Conservation (phyloP, 2,113 vertebrate genomes). For the Pipra filicauda region DNA sequence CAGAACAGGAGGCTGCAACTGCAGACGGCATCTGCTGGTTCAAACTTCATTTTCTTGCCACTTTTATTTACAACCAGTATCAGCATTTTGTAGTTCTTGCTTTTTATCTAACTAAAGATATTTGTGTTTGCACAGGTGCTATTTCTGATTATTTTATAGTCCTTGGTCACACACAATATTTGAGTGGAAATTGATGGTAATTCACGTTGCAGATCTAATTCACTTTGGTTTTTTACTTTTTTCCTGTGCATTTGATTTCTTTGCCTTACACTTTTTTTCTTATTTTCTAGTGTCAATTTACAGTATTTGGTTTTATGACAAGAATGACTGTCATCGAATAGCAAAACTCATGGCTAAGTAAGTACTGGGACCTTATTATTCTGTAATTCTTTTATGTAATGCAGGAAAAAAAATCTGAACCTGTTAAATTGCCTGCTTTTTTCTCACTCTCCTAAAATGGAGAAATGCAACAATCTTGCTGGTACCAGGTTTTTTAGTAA, state of each 20-base stretch:
- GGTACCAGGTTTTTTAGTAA: not conserved
- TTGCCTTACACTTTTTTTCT: constrained; percentile 41
- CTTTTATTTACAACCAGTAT: not conserved
- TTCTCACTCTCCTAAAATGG: not conserved
- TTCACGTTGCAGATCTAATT: not conserved
- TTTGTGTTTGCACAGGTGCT: not conserved
- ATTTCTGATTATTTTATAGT: not conserved
- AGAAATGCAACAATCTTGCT: not conserved
- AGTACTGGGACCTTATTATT: constrained; percentile 65
- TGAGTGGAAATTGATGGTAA: not conserved
- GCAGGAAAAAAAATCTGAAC: not conserved
- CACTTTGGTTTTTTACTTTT: not conserved
- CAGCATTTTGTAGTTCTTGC: not conserved
- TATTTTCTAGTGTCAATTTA: constrained; percentile 93
- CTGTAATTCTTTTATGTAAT: not conserved
- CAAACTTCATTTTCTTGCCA: not conserved
- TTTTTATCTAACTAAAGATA: not conserved
- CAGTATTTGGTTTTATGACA: constrained; percentile 99
- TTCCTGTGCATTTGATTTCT: not conserved
- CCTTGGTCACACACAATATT: not conserved
- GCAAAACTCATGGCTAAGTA: constrained; percentile 97
- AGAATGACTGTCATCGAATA: constrained; percentile 95
- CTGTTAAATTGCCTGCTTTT: not conserved
- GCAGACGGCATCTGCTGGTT: not conserved
- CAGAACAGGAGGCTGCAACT: not conserved